These are phyloP conservation scores for Drosophila leonis DNA, from an alignment of 2,888 invertebrate genomes.

Conservation along the genomic window DNA sequence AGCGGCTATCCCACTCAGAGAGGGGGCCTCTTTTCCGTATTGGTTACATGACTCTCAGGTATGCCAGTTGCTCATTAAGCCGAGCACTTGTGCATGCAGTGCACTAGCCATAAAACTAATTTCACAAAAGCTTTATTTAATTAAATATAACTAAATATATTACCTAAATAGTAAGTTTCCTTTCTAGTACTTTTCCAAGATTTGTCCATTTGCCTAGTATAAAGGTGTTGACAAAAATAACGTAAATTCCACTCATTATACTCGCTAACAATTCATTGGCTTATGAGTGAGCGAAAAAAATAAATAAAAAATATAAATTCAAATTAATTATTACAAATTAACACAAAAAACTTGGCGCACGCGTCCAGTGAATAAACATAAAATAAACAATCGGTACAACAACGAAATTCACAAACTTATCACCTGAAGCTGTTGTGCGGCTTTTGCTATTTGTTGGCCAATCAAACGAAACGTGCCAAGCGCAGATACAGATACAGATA, in stretches of 20 bases:
- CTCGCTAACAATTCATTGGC: slow-evolving; percentile 56
- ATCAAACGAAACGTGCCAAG: slow-evolving; percentile 46
- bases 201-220: slow-evolving; percentile 2
- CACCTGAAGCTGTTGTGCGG: slow-evolving; percentile 48
- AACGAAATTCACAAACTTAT: slow-evolving; percentile 35
- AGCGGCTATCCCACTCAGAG: neutral
- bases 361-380: slow-evolving; percentile 52
- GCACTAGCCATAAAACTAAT: slow-evolving; percentile 10
- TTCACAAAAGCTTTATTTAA: neutral
- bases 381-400: slow-evolving; percentile 50
- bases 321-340: slow-evolving; percentile 75
- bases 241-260: slow-evolving; percentile 22
- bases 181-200: slow-evolving; percentile 21
- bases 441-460: slow-evolving; percentile 49
- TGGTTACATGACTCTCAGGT: slow-evolving; percentile 25
- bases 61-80: slow-evolving; percentile 23
- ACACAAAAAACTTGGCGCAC: slow-evolving; percentile 56
- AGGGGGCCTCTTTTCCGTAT: slow-evolving; percentile 22
- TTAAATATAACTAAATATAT: neutral
- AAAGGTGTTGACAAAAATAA: slow-evolving; percentile 15
- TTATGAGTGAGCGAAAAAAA: neutral
- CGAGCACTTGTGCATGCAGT: slow-evolving; percentile 47
- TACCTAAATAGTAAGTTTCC: neutral
- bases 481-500: slow-evolving; percentile 7
- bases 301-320: slow-evolving; percentile 19